Conservation (phyloP, 2,888 invertebrate species). For the Conchocele bisecta region DNA sequence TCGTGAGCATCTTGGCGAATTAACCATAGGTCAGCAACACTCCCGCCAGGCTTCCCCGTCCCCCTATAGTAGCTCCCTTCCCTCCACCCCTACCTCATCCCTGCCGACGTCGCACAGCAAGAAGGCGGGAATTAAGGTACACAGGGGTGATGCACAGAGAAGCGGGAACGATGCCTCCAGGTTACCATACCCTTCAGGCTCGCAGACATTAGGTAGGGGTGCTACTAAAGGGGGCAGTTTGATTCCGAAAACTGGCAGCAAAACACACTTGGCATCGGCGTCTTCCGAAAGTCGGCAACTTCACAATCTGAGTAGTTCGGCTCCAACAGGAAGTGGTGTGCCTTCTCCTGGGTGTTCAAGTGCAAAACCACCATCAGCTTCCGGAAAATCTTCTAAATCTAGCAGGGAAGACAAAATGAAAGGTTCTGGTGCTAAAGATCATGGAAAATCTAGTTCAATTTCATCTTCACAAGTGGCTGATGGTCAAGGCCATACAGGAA, state of each 20-base stretch:
- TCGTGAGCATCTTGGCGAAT: constrained; percentile 51
- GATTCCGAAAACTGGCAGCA: constrained; percentile 68
- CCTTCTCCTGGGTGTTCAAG: constrained; percentile 43
- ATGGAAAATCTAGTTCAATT: constrained; percentile 29
- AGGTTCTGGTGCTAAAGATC: constrained; percentile 22
- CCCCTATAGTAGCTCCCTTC: constrained; percentile 63
- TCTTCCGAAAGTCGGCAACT: constrained; percentile 34
- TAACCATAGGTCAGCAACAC: constrained; percentile 63
- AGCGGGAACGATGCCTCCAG: constrained; percentile 46
- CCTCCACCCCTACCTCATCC: constrained; percentile 66
- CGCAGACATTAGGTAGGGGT: constrained; percentile 57
- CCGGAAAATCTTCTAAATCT: constrained; percentile 57
- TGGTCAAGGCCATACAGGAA: constrained; percentile 39
- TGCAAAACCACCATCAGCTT: constrained; percentile 70
- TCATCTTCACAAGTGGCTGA: constrained; percentile 29
- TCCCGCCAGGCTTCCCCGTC: constrained; percentile 59
- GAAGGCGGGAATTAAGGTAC: constrained; percentile 55
- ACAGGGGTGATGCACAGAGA: constrained; percentile 25
- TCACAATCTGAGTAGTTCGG: constrained; percentile 11
- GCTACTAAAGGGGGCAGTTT: constrained; percentile 74
- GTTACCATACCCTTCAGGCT: constrained; percentile 56
- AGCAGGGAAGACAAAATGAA: constrained; percentile 71
- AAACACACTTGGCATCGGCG: constrained; percentile 54
- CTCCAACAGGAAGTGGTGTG: constrained; percentile 56
- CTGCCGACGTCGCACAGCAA: constrained; percentile 58